Conservation (phyloP, 2,797 vertebrate species). For the Danio kyathit region DNA sequence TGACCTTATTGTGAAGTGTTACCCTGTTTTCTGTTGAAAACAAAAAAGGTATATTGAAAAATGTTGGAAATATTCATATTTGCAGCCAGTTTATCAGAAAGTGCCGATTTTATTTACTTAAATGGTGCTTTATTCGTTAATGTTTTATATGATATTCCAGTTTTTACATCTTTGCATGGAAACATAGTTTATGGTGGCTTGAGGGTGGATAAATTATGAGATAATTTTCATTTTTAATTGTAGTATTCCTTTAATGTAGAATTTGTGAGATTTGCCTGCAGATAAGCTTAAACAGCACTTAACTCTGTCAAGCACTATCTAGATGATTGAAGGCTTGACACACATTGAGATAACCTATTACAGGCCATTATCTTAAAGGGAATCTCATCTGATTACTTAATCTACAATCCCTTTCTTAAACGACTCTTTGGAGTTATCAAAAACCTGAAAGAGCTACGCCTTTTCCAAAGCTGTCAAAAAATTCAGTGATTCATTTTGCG, state of each 20-base stretch:
- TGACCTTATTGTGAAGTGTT: too few relatives aligned
- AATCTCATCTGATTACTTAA: not conserved
- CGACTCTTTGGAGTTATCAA: constrained; percentile 8
- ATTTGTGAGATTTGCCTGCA: not conserved
- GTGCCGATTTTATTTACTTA: too few relatives aligned
- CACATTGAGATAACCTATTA: not conserved
- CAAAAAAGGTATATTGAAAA: too few relatives aligned
- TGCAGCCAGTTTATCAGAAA: too few relatives aligned
- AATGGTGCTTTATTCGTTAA: too few relatives aligned
- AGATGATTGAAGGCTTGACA: not conserved
- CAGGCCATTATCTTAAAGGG: not conserved
- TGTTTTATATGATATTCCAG: too few relatives aligned
- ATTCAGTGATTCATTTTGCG: not conserved
- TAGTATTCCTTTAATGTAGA: not conserved
- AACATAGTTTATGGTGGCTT: too few relatives aligned
- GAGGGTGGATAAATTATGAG: too few relatives aligned
- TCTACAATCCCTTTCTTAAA: constrained; percentile 21
- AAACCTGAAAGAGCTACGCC: not conserved
- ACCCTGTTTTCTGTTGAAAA: too few relatives aligned
- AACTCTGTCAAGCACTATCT: not conserved
- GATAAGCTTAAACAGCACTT: not conserved
- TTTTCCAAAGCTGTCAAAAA: not conserved
- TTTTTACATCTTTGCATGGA: too few relatives aligned
- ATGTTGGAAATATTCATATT: too few relatives aligned
- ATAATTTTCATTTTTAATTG: too few relatives aligned